Evolutionary conservation across 2,888 invertebrate species (phyloP), one percentile per base, ranked within the genome.

Genomic region (Cecidostiba fungosa): DNA sequence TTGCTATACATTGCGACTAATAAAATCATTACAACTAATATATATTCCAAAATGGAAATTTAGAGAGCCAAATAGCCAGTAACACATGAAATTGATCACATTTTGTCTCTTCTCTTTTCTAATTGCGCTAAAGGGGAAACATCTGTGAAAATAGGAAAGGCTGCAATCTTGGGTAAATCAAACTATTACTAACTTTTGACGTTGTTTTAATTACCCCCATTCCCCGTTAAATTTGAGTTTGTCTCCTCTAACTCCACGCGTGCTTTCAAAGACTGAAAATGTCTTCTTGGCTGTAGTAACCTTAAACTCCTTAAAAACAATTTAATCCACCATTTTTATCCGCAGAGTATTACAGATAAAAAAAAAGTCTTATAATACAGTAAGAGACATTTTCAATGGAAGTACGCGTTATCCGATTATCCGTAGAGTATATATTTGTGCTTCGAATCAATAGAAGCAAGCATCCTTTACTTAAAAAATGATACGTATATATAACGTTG

Each of bases 61-160:
- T 62, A 62, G 26, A 62, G 62, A 62, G 62, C n/a, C 23, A n/a
- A 8, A 23, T 59, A 59, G 3, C 59, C 59, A 50, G 50, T 50
- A 5, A 19, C 43, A 12, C 19, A 59, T 62, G 26, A 62, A 66
- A 66, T 29, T 66, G 19, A 36, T 19, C 26, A 39, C 5, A 62
- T 47, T 50, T n/a, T n/a, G n/a, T n/a, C 62, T 43, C 47, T 76
- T 73, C 23, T 82, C 19, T 77, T 59, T 83, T 54, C 66, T 39
- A 6, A 77, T 77, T 26, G 2, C 54, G 54, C 39, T n/a, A n/a
- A 77, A 83, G 82, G 70, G 43, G 77, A 83, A 59, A 83, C 82
- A 29, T 77, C 70, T 5, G 82, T 77, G 50, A 77, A 77, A 77
- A 83, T 83, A 83, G 77, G 77, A 72, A 83, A 83, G 72, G 59